Conservation (phyloP, 2,888 invertebrate species). For the Melipona beecheii region DNA sequence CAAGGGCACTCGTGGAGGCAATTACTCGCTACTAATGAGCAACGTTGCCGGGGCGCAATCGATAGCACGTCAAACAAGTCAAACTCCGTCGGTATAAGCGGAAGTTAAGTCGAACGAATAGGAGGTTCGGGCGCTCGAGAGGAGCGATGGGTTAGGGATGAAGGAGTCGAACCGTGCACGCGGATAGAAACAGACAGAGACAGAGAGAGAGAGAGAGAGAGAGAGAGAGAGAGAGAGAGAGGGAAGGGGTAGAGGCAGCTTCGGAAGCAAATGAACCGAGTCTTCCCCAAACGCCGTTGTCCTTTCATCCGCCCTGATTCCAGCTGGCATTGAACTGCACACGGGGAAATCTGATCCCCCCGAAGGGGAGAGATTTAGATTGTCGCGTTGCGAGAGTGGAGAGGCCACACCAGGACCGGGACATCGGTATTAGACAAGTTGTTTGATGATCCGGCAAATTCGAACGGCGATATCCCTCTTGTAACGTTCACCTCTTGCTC, state of each 20-base stretch:
- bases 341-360: slow-evolving; percentile 53
- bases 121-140: neutral
- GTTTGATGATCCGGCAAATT: slow-evolving; percentile 74
- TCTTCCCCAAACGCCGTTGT: slow-evolving; percentile 49
- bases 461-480: slow-evolving; percentile 53
- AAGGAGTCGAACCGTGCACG: too few relatives aligned
- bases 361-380: slow-evolving; percentile 70
- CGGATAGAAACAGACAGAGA: too few relatives aligned
- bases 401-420: neutral
- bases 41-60: slow-evolving; percentile 51
- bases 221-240: neutral
- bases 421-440: slow-evolving; percentile 66
- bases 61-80: slow-evolving; percentile 63
- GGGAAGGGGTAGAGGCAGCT: neutral
- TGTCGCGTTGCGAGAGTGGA: slow-evolving; percentile 59
- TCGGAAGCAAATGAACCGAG: slow-evolving; percentile 56
- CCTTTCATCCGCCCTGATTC: slow-evolving; percentile 55
- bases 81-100: slow-evolving; percentile 53
- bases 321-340: slow-evolving; percentile 45
- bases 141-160: neutral
- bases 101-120: slow-evolving; percentile 51
- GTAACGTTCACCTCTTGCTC: slow-evolving; percentile 44
- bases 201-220: neutral
- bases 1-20: slow-evolving; percentile 56
- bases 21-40: slow-evolving; percentile 61